A percentile compares a stretch with the other conserved stretches of the same genome.
Conservation (phyloP, 2,113 vertebrate genomes). For the Chrysochloris asiatica region DNA sequence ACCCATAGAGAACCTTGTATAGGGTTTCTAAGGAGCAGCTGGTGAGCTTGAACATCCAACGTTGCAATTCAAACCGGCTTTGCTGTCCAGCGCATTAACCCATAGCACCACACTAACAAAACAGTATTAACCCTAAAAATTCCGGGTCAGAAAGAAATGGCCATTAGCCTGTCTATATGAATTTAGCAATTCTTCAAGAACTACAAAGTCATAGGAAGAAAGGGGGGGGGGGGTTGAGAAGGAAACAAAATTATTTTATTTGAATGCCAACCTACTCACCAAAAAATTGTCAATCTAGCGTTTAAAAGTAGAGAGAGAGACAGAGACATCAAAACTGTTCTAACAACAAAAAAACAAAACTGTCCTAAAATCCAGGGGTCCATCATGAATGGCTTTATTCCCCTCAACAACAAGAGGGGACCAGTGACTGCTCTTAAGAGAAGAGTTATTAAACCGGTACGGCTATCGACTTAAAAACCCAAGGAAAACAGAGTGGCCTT, state of each 20-base stretch:
- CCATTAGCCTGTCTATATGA: background rate
- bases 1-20: no score
- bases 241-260: slow-evolving; percentile 46
- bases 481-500: slow-evolving; percentile 62
- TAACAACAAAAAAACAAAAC: slow-evolving; percentile 63
- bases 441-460: slow-evolving; percentile 21
- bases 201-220: slow-evolving; percentile 9
- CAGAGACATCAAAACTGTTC: slow-evolving; percentile 55
- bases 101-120: no score
- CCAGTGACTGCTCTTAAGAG: background rate
- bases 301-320: slow-evolving; percentile 31
- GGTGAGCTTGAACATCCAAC: no score
- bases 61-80: no score
- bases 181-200: slow-evolving; percentile 53
- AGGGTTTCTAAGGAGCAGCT: no score
- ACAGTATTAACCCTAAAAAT: slow-evolving; percentile 78
- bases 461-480: slow-evolving; percentile 53
- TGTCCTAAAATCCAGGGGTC: slow-evolving; percentile 22
- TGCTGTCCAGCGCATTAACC: no score
- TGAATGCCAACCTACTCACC: background rate
- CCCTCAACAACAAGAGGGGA: slow-evolving; percentile 11
- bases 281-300: slow-evolving; percentile 26
- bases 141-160: slow-evolving; percentile 68
- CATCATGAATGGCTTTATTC: background rate
- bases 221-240: background rate